A percentile compares a stretch with the other conserved stretches of the same genome.
Conservation (phyloP, 2,888 invertebrate species). For the Entomobrya proxima region DNA sequence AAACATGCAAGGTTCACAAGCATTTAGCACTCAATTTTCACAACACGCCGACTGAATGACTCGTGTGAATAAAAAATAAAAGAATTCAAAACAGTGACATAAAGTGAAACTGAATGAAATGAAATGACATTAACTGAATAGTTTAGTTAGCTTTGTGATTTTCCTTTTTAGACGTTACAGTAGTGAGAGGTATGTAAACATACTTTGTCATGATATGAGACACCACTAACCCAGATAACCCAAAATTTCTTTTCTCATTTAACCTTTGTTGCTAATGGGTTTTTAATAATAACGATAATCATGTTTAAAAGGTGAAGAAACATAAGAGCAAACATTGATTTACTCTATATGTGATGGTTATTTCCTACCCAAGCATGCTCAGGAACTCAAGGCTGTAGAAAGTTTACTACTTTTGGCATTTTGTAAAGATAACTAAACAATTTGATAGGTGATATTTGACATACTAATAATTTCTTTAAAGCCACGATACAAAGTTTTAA, state of each 20-base stretch:
- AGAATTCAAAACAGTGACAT: constrained; percentile 45
- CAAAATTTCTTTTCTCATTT: constrained; percentile 35
- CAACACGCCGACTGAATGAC: neutral
- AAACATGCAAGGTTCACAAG: constrained; percentile 17
- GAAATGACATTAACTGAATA: neutral
- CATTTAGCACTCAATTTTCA: constrained; percentile 4
- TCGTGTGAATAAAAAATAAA: neutral
- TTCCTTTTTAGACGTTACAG: neutral
- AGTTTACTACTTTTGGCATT: too few species aligned
- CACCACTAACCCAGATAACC: constrained; percentile 55
- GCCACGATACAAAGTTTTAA: too few species aligned
- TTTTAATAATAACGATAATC: constrained; percentile 44
- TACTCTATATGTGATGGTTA: neutral
- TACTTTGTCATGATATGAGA: neutral
- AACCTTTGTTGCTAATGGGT: constrained; percentile 45
- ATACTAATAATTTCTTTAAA: too few species aligned
- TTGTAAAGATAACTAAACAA: too few species aligned
- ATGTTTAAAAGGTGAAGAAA: neutral
- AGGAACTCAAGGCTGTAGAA: too few species aligned
- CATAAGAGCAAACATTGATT: too few species aligned
- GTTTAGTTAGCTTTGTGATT: neutral
- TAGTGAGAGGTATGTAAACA: neutral
- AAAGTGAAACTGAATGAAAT: neutral
- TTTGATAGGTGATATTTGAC: too few species aligned
- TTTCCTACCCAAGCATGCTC: too few species aligned